Evolutionary conservation across 1,140 invertebrate species (phyloP).

Genomic region (Eumaeus atala): DNA sequence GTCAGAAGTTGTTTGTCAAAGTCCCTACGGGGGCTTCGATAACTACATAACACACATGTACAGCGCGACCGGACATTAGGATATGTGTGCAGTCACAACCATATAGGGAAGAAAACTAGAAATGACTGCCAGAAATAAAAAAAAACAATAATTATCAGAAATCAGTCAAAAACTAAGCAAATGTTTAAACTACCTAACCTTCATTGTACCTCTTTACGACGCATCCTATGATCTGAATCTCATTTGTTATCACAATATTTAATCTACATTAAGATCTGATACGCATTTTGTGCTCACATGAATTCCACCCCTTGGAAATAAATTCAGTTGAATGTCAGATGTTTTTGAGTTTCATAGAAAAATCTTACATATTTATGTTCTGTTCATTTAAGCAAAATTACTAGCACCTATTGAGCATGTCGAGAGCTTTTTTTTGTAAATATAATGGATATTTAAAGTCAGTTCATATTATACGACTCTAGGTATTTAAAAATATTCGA

Average conservation of each 20-base stretch:
- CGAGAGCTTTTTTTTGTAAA: constrained; percentile 23
- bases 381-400: constrained; percentile 21
- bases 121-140: constrained; percentile 39
- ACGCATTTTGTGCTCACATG: constrained; percentile 55
- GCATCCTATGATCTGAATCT: constrained; percentile 57
- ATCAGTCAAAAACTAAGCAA: constrained; percentile 51
- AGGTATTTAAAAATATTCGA: background rate
- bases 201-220: constrained; percentile 61
- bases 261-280: constrained; percentile 65
- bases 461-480: constrained; percentile 3
- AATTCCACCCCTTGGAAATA: constrained; percentile 5
- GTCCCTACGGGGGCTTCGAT: constrained; percentile 27
- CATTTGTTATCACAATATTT: constrained; percentile 69
- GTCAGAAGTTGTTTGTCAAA: constrained; percentile 49
- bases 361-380: background rate
- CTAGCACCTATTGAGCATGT: constrained; percentile 32
- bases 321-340: background rate
- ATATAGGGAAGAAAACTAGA: constrained; percentile 34
- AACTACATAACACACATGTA: too few species aligned
- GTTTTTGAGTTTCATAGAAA: constrained; percentile 1
- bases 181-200: constrained; percentile 49
- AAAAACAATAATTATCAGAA: constrained; percentile 25
- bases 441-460: background rate
- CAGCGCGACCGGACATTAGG: constrained; percentile 19
- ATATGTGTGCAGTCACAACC: constrained; percentile 69